A percentile compares a stretch with the other conserved stretches of the same genome.
These are phyloP conservation scores for Calliopsis andreniformis DNA, from an alignment of 1,140 invertebrate genomes.

Conservation along the genomic window DNA sequence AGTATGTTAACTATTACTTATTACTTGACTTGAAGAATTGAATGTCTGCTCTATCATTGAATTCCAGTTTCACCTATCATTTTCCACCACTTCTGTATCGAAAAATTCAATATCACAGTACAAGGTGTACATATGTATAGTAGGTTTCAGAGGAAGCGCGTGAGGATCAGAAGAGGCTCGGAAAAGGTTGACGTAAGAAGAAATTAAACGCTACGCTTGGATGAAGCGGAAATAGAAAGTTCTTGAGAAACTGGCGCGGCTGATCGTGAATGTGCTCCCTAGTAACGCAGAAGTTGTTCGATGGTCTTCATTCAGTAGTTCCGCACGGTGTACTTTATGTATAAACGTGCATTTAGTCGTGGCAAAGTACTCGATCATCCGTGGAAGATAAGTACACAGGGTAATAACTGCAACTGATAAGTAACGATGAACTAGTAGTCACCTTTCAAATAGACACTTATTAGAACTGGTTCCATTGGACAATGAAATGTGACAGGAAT, in stretches of 20 bases:
- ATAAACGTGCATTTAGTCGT: not conserved
- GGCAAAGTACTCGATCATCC: constrained; percentile 9
- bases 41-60: too few species aligned
- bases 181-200: constrained; percentile 12
- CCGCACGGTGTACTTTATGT: not conserved
- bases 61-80: not conserved
- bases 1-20: too few species aligned
- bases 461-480: too few species aligned
- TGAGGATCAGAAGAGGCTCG: not conserved
- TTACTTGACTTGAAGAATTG: too few species aligned
- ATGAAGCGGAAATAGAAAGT: constrained; percentile 55
- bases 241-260: constrained; percentile 15
- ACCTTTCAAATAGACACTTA: too few species aligned
- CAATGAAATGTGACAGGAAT: not conserved
- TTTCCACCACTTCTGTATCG: not conserved
- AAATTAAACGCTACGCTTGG: constrained; percentile 37
- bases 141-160: not conserved
- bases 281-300: constrained; percentile 13
- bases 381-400: constrained; percentile 2
- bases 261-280: constrained; percentile 10
- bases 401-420: not conserved
- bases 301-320: constrained; percentile 12
- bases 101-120: not conserved
- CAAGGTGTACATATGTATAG: not conserved
- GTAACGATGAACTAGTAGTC: not conserved